Evolutionary conservation across 2,888 invertebrate genomes (phyloP).

Genomic region (Latheticus oryzae): DNA sequence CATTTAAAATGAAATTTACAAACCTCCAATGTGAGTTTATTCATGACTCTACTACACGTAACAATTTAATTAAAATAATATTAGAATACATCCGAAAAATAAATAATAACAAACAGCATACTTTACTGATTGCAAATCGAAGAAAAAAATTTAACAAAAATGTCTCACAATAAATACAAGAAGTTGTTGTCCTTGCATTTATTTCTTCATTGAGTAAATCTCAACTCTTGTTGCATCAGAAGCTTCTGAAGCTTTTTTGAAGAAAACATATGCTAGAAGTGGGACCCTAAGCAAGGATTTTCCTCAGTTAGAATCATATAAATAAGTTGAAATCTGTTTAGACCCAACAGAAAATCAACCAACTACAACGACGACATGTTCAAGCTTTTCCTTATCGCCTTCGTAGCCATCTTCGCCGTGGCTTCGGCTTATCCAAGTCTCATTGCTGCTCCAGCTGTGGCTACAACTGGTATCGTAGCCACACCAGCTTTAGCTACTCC

Average conservation of each 20-base stretch:
- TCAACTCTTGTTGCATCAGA: slow-evolving; percentile 4
- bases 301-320: slow-evolving; percentile 5
- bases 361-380: no score
- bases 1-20: no score
- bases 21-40: no score
- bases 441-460: slow-evolving; percentile 7
- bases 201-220: slow-evolving; percentile 2
- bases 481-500: slow-evolving; percentile 4
- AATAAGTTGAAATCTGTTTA: background rate
- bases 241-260: no score
- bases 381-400: slow-evolving; percentile 47
- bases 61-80: slow-evolving; percentile 10
- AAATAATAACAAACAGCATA: slow-evolving; percentile 10
- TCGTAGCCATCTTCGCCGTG: slow-evolving; percentile 47
- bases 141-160: no score
- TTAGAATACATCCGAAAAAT: background rate
- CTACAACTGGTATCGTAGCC: background rate
- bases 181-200: slow-evolving; percentile 14
- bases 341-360: background rate
- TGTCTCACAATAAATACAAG: slow-evolving; percentile 6
- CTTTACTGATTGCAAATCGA: no score
- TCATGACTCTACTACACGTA: background rate
- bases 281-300: slow-evolving; percentile 4
- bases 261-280: no score
- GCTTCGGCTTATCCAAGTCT: slow-evolving; percentile 44